These are phyloP conservation scores for Cryptoblepharus egeriae DNA, from an alignment of 2,797 vertebrate species.

Conservation along the genomic window DNA sequence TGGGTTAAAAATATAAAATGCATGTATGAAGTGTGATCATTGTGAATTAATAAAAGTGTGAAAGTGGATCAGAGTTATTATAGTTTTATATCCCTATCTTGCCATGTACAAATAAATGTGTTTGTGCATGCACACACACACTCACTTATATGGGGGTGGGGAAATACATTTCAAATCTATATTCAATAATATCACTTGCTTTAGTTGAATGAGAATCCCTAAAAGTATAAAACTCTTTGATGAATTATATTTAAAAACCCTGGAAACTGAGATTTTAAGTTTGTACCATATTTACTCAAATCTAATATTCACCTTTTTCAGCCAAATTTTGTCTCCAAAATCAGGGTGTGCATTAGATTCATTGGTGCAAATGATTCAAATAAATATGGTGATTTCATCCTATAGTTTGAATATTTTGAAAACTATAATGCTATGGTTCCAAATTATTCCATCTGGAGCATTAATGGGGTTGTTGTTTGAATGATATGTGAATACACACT, in stretches of 20 bases:
- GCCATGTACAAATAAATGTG: not conserved
- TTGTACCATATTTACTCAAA: too few relatives aligned
- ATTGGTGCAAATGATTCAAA: too few relatives aligned
- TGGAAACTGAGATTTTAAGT: not conserved
- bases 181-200: not conserved
- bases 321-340: too few relatives aligned
- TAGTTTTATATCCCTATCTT: not conserved
- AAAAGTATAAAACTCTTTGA: not conserved
- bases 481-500: too few relatives aligned
- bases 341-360: too few relatives aligned
- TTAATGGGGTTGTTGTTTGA: not conserved
- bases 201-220: not conserved
- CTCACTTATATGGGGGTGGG: not conserved
- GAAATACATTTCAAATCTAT: too few relatives aligned
- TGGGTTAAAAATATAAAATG: not conserved
- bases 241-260: too few relatives aligned
- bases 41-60: not conserved
- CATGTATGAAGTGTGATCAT: not conserved
- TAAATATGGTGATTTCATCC: not conserved
- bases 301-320: too few relatives aligned
- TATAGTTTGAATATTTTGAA: not conserved
- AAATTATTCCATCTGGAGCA: not conserved
- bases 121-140: not conserved
- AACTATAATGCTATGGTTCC: not conserved
- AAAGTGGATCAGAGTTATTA: not conserved